These are phyloP conservation scores for Pentalonia nigronervosa DNA, from an alignment of 1,140 invertebrate species.

Conservation along the genomic window DNA sequence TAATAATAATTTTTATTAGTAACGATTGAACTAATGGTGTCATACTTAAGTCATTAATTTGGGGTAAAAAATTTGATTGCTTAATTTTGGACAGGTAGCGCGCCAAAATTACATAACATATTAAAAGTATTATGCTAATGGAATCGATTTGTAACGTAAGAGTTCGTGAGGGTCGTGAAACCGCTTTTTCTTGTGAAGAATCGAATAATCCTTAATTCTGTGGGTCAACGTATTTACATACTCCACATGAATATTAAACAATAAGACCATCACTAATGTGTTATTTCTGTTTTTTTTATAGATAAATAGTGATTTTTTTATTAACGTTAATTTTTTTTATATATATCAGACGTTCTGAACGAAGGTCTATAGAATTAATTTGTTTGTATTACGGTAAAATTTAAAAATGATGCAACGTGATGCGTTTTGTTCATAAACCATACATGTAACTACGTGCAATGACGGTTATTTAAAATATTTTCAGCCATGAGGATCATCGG, in stretches of 20 bases:
- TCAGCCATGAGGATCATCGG: constrained; percentile 47
- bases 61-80: constrained; percentile 27
- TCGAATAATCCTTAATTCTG: background rate
- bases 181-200: background rate
- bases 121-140: constrained; percentile 7
- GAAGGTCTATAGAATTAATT: background rate
- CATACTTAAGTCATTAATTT: background rate
- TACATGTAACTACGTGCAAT: background rate
- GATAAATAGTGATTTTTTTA: constrained; percentile 14
- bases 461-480: constrained; percentile 33
- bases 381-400: constrained; percentile 35
- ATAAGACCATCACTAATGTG: constrained; percentile 43
- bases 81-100: background rate
- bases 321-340: background rate
- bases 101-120: constrained; percentile 13
- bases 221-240: constrained; percentile 30
- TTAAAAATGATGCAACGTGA: background rate
- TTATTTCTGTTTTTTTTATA: constrained; percentile 37
- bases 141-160: constrained; percentile 18
- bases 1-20: background rate
- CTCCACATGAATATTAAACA: constrained; percentile 29
- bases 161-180: constrained; percentile 45
- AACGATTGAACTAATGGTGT: background rate
- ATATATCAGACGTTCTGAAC: background rate
- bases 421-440: background rate